These are phyloP conservation scores for Hymenochirus boettgeri DNA, from an alignment of 2,113 vertebrate species.

Conservation along the genomic window DNA sequence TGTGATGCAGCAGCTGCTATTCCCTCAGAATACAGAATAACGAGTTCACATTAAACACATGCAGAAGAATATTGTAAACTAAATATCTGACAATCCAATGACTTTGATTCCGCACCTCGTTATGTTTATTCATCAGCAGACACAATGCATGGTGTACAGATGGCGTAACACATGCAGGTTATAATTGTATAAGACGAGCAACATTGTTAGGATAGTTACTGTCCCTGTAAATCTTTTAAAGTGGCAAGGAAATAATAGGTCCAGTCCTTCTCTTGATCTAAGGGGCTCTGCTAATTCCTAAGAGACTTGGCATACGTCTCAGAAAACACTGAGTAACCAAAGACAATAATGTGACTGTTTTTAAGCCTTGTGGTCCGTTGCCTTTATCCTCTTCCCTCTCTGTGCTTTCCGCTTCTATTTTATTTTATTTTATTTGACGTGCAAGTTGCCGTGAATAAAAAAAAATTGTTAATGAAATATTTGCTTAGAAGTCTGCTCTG, in stretches of 20 bases:
- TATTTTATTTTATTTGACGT: too few species aligned
- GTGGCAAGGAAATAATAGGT: conserved; percentile 8
- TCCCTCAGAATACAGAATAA: too few species aligned
- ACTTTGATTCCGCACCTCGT: too few species aligned
- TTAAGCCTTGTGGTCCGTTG: conserved; percentile 52
- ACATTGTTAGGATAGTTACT: neutral
- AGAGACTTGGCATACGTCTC: conserved; percentile 41
- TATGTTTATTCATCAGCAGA: neutral
- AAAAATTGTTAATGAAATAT: conserved; percentile 99
- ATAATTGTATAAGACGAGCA: conserved; percentile 48
- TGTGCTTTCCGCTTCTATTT: conserved; percentile 60
- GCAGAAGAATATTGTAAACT: too few species aligned
- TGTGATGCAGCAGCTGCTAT: too few species aligned
- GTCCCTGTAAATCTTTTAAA: neutral
- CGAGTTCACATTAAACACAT: too few species aligned
- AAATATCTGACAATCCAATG: too few species aligned
- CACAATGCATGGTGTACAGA: too few species aligned
- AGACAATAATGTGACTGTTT: conserved; percentile 48
- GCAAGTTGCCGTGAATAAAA: conserved; percentile 89
- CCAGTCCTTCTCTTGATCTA: neutral
- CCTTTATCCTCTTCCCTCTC: conserved; percentile 58
- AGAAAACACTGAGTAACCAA: conserved; percentile 44
- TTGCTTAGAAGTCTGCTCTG: conserved; percentile 98
- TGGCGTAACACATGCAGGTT: conserved; percentile 40
- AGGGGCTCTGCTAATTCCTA: conserved; percentile 36